A percentile compares a stretch with the other conserved stretches of the same genome.
These are phyloP conservation scores for Germaria angustata DNA, from an alignment of 2,888 invertebrate species.

Conservation along the genomic window DNA sequence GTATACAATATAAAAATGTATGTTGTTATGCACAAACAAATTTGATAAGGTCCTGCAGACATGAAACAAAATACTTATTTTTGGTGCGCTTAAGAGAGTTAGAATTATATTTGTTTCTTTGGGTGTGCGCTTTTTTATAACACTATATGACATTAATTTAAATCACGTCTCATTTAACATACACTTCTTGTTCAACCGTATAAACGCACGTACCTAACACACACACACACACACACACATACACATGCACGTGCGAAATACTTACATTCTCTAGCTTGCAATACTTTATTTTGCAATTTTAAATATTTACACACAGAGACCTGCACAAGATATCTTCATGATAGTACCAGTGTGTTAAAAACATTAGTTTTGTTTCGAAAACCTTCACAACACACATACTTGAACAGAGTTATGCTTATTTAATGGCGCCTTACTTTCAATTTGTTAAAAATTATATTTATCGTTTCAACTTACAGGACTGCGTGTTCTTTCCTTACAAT, in stretches of 20 bases:
- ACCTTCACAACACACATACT: too few relatives aligned
- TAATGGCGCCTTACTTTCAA: too few relatives aligned
- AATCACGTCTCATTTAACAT: constrained; percentile 63
- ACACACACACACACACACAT: not conserved
- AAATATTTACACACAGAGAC: not conserved
- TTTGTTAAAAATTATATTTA: too few relatives aligned
- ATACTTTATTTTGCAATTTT: not conserved
- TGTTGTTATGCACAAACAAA: not conserved
- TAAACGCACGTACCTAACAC: not conserved
- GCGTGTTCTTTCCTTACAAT: too few relatives aligned
- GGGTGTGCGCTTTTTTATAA: constrained; percentile 11
- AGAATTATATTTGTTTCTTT: not conserved
- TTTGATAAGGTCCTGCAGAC: constrained; percentile 44
- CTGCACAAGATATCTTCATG: too few relatives aligned
- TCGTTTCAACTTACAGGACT: too few relatives aligned
- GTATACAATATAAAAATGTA: not conserved
- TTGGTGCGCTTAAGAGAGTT: not conserved
- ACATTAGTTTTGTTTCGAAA: too few relatives aligned
- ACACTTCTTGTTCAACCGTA: not conserved
- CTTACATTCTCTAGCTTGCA: constrained; percentile 5
- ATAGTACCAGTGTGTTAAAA: too few relatives aligned
- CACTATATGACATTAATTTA: constrained; percentile 60
- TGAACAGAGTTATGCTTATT: too few relatives aligned
- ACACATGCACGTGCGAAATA: not conserved
- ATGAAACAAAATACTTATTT: constrained; percentile 24